A percentile compares a stretch with the other conserved stretches of the same genome.
Evolutionary conservation across 1,140 invertebrate species (phyloP).

Genomic region (Drosophila subpulchrella): DNA sequence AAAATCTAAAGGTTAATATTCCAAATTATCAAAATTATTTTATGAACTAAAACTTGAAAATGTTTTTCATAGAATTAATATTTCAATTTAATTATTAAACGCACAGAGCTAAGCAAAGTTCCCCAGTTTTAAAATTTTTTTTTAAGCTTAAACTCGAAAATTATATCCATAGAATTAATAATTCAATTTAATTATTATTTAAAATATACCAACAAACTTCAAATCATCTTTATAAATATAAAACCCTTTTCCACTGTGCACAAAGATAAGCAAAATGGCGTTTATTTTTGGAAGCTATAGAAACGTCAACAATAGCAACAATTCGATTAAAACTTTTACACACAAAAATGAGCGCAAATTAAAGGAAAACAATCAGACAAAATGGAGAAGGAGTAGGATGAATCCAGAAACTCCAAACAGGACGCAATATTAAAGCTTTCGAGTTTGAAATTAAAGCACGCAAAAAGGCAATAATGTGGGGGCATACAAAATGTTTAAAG

Average conservation of each 20-base stretch:
- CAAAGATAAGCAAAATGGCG: constrained; percentile 73
- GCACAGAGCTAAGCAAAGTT: no score
- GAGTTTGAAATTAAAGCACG: constrained; percentile 25
- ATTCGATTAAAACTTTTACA: constrained; percentile 81
- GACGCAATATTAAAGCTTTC: constrained; percentile 30
- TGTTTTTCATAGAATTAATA: no score
- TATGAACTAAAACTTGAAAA: no score
- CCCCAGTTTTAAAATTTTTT: no score
- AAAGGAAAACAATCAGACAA: constrained; percentile 72
- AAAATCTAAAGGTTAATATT: no score
- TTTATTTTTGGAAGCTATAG: constrained; percentile 18
- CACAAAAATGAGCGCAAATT: constrained; percentile 66
- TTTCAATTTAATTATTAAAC: no score
- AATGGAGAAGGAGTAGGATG: background rate
- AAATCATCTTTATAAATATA: no score
- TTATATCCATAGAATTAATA: no score
- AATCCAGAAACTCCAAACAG: background rate
- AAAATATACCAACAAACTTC: no score
- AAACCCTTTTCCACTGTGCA: constrained; percentile 22
- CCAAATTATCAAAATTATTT: no score
- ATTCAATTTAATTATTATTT: no score
- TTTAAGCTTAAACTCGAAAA: no score
- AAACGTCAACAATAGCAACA: constrained; percentile 59
- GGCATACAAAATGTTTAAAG: constrained; percentile 8
- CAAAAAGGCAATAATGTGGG: background rate